Evolutionary conservation across 2,797 vertebrate genomes (phyloP).

Genomic region (Corythornis leucogaster): DNA sequence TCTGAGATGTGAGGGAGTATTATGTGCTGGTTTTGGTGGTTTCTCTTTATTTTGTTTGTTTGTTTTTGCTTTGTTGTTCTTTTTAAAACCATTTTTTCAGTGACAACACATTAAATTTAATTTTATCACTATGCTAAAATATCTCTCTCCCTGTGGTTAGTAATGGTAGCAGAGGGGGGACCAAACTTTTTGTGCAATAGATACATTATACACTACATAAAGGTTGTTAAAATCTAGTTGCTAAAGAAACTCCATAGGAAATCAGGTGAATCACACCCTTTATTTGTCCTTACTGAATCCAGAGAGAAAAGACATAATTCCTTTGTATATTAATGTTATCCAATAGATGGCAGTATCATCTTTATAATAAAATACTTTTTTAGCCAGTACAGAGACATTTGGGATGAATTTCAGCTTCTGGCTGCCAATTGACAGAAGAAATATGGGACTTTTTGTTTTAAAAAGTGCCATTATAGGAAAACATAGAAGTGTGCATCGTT

Average conservation of each 20-base stretch:
- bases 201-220: background rate
- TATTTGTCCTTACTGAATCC: background rate
- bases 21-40: background rate
- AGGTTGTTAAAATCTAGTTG: background rate
- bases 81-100: background rate
- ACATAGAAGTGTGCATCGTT: background rate
- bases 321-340: background rate
- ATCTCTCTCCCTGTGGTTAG: background rate
- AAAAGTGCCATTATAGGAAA: slow-evolving; percentile 33
- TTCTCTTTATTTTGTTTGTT: background rate
- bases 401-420: slow-evolving; percentile 30
- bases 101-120: background rate
- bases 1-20: background rate
- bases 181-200: background rate
- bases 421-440: slow-evolving; percentile 12
- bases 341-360: slow-evolving; percentile 70
- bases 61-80: background rate
- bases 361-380: slow-evolving; percentile 39
- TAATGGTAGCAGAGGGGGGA: background rate
- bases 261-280: background rate
- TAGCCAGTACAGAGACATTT: background rate
- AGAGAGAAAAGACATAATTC: background rate
- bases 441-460: slow-evolving; percentile 8
- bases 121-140: background rate
- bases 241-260: background rate